Conservation (phyloP, 30 jellyfish, hydroid and myxozoan species). For the Cassiopea xamachana region DNA sequence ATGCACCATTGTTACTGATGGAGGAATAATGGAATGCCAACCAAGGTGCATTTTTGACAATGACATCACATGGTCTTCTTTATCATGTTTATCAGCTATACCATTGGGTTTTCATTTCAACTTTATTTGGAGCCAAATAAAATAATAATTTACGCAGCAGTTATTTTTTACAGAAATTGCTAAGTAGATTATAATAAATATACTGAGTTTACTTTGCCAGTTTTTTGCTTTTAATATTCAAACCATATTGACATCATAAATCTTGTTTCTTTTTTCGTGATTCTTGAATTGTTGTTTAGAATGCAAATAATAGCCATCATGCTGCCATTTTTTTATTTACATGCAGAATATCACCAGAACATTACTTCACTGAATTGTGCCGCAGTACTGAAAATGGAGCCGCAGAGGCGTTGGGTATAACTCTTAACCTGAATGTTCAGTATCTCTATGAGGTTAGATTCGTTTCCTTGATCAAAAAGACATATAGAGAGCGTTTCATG, state of each 20-base stretch:
- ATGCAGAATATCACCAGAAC: constrained; percentile 84
- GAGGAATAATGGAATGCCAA: constrained; percentile 87
- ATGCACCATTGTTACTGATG: constrained; percentile 84
- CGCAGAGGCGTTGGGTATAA: constrained; percentile 86
- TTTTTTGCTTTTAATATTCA: too few species aligned
- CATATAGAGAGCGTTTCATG: neutral
- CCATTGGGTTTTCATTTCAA: too few species aligned
- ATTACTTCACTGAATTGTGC: constrained; percentile 84
- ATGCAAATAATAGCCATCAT: neutral
- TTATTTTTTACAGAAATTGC: too few species aligned
- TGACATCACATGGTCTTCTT: too few species aligned
- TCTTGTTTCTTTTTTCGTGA: neutral
- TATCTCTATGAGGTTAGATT: constrained; percentile 84
- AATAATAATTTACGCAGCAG: too few species aligned
- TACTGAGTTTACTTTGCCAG: too few species aligned
- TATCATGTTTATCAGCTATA: too few species aligned
- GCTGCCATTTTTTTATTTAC: neutral
- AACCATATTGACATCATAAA: too few species aligned
- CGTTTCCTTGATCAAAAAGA: neutral
- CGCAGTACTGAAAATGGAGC: constrained; percentile 60
- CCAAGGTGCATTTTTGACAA: constrained; percentile 69
- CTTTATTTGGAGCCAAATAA: too few species aligned
- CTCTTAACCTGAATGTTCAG: constrained; percentile 82
- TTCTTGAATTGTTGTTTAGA: neutral
- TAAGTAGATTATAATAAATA: too few species aligned